A percentile compares a stretch with the other conserved stretches of the same genome.
Conservation (phyloP, 2,888 invertebrate species). For the Hyppa rectilinea region DNA sequence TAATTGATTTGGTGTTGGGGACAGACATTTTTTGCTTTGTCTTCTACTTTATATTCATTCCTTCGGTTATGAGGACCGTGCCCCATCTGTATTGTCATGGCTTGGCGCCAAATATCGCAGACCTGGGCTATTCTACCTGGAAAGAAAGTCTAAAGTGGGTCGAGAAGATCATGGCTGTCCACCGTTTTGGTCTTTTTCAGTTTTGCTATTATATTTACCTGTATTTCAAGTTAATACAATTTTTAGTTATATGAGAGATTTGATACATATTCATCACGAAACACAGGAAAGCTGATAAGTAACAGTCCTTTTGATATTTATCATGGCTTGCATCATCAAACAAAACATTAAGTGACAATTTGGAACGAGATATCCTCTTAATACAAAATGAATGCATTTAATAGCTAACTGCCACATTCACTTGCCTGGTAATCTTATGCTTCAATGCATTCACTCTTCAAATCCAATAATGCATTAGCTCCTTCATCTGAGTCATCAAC, state of each 20-base stretch:
- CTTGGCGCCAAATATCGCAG: not conserved
- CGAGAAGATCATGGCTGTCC: not conserved
- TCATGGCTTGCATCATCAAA: not conserved
- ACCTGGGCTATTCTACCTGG: not conserved
- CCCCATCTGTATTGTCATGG: too few species aligned
- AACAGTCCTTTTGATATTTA: not conserved
- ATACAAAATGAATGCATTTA: not conserved
- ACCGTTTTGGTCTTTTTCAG: not conserved
- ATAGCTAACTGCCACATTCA: constrained; percentile 24
- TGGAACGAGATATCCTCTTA: constrained; percentile 15
- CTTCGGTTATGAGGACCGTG: not conserved
- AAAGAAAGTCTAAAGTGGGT: not conserved
- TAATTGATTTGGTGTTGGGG: constrained; percentile 28
- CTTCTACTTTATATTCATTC: not conserved
- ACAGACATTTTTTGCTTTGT: not conserved
- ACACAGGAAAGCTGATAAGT: not conserved
- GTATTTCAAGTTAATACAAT: not conserved
- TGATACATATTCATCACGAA: not conserved
- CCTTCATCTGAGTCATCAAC: constrained; percentile 51
- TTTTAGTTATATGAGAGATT: not conserved
- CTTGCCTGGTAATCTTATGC: constrained; percentile 20
- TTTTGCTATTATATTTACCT: not conserved
- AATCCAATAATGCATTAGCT: constrained; percentile 28
- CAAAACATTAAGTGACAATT: constrained; percentile 13
- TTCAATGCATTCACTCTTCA: constrained; percentile 41